A percentile compares a stretch with the other conserved stretches of the same genome.
Conservation (phyloP, 92 coral and sea anemone species). For the Palythoa grandis region DNA sequence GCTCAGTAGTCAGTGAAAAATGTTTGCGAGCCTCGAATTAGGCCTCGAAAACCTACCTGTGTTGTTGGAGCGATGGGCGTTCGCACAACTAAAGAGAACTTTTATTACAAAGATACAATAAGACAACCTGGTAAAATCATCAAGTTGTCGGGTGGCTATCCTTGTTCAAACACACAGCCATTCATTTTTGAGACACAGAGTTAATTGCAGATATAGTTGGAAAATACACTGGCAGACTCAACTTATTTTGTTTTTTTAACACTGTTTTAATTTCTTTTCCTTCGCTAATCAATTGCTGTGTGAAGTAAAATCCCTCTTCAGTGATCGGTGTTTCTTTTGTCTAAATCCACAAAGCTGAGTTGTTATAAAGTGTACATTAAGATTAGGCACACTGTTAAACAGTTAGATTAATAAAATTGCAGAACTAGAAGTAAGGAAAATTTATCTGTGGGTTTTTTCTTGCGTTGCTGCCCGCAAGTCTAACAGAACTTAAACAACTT, state of each 20-base stretch:
- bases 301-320: background rate
- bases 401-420: background rate
- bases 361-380: background rate
- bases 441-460: background rate
- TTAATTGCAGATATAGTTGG: conserved; percentile 28
- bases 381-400: background rate
- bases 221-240: conserved; percentile 2
- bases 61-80: conserved; percentile 13
- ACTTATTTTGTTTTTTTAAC: conserved; percentile 9
- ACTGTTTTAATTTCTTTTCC: conserved; percentile 13
- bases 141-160: conserved; percentile 4
- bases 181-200: conserved; percentile 23
- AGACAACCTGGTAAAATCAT: conserved; percentile 2
- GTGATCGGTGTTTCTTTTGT: background rate
- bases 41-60: conserved; percentile 14
- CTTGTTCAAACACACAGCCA: conserved; percentile 13
- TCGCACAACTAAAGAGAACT: background rate
- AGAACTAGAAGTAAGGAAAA: background rate
- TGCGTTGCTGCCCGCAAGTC: background rate
- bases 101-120: conserved; percentile 5
- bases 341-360: background rate
- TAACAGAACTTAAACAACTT: background rate
- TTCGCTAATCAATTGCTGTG: background rate
- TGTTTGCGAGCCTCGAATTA: background rate
- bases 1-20: conserved; percentile 6